These are phyloP conservation scores for Jordanella pulchra DNA, from an alignment of 2,797 vertebrate genomes.

Conservation along the genomic window DNA sequence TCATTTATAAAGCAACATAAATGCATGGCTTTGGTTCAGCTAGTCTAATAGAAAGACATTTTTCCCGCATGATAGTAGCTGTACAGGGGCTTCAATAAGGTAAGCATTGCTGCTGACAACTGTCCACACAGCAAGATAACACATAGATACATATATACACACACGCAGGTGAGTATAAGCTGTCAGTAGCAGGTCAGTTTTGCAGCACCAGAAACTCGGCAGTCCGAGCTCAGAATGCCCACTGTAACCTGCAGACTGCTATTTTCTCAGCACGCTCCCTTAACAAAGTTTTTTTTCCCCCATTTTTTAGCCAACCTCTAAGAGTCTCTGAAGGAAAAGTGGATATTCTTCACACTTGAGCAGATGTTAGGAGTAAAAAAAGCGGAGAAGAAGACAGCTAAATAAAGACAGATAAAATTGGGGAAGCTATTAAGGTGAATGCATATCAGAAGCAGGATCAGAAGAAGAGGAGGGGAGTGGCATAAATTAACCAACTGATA, in stretches of 20 bases:
- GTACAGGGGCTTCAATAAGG: slow-evolving; percentile 70
- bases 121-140: slow-evolving; percentile 61
- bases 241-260: slow-evolving; percentile 70
- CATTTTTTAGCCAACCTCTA: slow-evolving; percentile 44
- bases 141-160: slow-evolving; percentile 31
- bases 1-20: slow-evolving; percentile 76
- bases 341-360: slow-evolving; percentile 73
- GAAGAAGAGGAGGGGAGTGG: background rate
- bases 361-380: slow-evolving; percentile 60
- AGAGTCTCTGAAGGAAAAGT: slow-evolving; percentile 48
- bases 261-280: slow-evolving; percentile 84
- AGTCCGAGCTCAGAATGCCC: slow-evolving; percentile 70
- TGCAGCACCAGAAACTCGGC: slow-evolving; percentile 70
- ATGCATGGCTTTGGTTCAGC: slow-evolving; percentile 69
- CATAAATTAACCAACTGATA: slow-evolving; percentile 39
- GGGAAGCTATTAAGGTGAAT: slow-evolving; percentile 20
- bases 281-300: slow-evolving; percentile 76
- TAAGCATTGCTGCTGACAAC: slow-evolving; percentile 77
- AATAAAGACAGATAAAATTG: slow-evolving; percentile 35
- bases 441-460: slow-evolving; percentile 16
- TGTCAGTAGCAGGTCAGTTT: slow-evolving; percentile 56
- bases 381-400: slow-evolving; percentile 27
- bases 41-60: slow-evolving; percentile 67
- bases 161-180: slow-evolving; percentile 54
- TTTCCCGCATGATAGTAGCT: slow-evolving; percentile 69